Evolutionary conservation across 2,797 vertebrate genomes (phyloP).

Genomic region (Lates japonicus): DNA sequence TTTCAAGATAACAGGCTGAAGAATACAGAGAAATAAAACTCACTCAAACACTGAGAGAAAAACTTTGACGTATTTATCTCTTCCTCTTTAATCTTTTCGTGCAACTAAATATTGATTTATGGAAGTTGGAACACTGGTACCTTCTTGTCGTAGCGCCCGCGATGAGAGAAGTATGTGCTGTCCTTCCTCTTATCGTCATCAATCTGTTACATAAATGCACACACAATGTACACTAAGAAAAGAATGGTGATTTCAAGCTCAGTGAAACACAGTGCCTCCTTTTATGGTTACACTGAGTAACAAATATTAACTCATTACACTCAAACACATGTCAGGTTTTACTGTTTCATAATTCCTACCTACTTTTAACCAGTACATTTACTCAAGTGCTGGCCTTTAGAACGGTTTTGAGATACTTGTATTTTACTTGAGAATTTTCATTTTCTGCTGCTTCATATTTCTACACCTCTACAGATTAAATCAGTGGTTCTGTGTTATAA

Average conservation of each 20-base stretch:
- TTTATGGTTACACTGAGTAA: background rate
- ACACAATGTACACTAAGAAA: background rate
- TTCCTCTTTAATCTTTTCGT: background rate
- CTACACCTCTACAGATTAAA: background rate
- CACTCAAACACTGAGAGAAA: background rate
- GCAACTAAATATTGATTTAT: background rate
- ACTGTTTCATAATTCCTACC: background rate
- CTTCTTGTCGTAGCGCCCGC: slow-evolving; percentile 96
- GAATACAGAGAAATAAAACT: slow-evolving; percentile 3
- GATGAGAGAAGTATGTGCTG: slow-evolving; percentile 84
- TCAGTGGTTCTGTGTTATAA: background rate
- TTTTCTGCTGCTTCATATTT: background rate
- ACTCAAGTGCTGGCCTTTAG: background rate
- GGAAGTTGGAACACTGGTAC: slow-evolving; percentile 65
- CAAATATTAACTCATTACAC: background rate
- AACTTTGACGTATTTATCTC: accelerated
- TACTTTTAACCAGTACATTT: background rate
- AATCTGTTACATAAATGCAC: slow-evolving; percentile 85
- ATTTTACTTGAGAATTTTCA: background rate
- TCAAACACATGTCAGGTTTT: background rate
- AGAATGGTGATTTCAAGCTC: background rate
- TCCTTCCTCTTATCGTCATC: slow-evolving; percentile 94
- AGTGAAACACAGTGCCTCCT: background rate
- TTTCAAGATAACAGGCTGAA: slow-evolving; percentile 93
- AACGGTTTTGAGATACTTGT: background rate